Evolutionary conservation across 1,140 invertebrate genomes (phyloP).

Genomic region (roundworm (Caenorhabditis elegans)): WBcel235 BX284606.5:13182001-13182500

Average conservation of each 20-base stretch:
- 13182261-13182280: not conserved
- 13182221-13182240: not conserved
- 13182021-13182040: not conserved
- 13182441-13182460: not conserved
- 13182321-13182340: not conserved
- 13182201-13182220: not conserved
- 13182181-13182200: not conserved
- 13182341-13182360: not conserved
- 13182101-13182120: not conserved
- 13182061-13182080: not conserved
- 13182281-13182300: not conserved
- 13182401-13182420: not conserved
- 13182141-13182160: slow-evolving; percentile 23
- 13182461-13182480: slow-evolving; percentile 16
- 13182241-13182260: not conserved
- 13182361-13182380: not conserved
- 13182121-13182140: slow-evolving; percentile 27
- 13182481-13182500: slow-evolving; percentile 51
- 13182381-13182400: not conserved
- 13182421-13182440: not conserved
- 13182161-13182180: not conserved
- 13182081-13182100: not conserved
- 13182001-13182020: not conserved
- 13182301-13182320: too few relatives aligned
- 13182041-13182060: slow-evolving; percentile 12